Evolutionary conservation across 1,140 invertebrate genomes (phyloP).

Genomic region (Philotrypesis tridentata): DNA sequence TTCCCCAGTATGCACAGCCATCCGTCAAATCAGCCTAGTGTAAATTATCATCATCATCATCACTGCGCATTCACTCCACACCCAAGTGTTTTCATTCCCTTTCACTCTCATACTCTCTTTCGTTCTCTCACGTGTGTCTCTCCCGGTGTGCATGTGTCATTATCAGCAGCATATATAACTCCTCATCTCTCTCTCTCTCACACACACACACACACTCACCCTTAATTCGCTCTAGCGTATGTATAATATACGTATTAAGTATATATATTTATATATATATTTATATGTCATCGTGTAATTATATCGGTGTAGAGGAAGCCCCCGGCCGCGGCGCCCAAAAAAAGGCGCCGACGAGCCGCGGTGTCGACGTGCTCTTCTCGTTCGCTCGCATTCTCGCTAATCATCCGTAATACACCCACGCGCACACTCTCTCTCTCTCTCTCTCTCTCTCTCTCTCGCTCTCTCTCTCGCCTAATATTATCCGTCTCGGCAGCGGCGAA

Average conservation of each 20-base stretch:
- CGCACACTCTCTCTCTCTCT: neutral
- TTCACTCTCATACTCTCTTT: no score
- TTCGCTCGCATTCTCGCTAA: slow-evolving; percentile 26
- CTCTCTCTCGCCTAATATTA: no score
- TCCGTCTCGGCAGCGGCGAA: slow-evolving; percentile 8
- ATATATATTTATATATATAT: no score
- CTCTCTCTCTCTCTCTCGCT: no score
- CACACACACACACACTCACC: neutral
- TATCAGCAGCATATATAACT: slow-evolving; percentile 21
- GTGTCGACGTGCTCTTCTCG: slow-evolving; percentile 54
- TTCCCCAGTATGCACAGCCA: slow-evolving; percentile 41
- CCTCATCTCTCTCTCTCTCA: slow-evolving; percentile 1
- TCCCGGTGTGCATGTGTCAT: slow-evolving; percentile 47
- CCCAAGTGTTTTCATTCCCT: no score
- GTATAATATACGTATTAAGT: slow-evolving; percentile 39
- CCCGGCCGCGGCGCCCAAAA: slow-evolving; percentile 53
- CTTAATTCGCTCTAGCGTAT: neutral
- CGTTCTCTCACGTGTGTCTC: slow-evolving; percentile 22
- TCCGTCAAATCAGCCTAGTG: slow-evolving; percentile 28
- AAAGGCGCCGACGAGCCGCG: slow-evolving; percentile 46
- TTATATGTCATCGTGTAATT: no score
- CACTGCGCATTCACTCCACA: neutral
- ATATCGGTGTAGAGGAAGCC: slow-evolving; percentile 55
- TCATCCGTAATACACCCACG: neutral
- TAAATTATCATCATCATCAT: neutral